Percentiles rank a stretch among this genome's conserved stretches.
Conservation (phyloP, 2,797 vertebrate genomes). For the Mus caroli region DNA sequence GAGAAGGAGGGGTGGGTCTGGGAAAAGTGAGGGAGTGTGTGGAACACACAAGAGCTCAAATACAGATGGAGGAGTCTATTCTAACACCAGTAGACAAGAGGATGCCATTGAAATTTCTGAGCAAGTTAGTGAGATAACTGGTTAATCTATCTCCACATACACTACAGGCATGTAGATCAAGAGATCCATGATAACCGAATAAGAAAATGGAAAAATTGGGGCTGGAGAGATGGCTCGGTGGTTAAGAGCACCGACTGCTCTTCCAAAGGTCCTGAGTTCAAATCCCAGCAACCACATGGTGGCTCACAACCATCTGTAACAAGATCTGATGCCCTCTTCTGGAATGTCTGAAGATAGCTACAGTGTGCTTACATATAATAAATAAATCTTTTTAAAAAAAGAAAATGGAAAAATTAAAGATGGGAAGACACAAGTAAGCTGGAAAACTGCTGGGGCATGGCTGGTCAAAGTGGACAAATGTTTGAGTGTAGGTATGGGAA, state of each 20-base stretch:
- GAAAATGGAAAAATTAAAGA: not conserved
- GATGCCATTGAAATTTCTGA: not conserved
- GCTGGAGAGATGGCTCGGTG: too few relatives aligned
- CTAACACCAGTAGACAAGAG: not conserved
- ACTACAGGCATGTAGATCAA: not conserved
- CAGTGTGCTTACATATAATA: too few relatives aligned
- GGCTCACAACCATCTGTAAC: too few relatives aligned
- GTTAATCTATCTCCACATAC: not conserved
- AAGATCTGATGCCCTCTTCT: too few relatives aligned
- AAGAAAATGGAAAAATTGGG: not conserved
- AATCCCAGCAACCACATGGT: too few relatives aligned
- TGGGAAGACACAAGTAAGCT: not conserved
- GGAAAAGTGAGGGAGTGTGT: not conserved
- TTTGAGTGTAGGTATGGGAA: fast-evolving
- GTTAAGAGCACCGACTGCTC: too few relatives aligned
- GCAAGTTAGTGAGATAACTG: not conserved
- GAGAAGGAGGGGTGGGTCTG: not conserved
- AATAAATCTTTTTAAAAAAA: not conserved
- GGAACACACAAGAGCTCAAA: not conserved
- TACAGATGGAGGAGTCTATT: not conserved
- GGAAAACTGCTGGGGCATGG: not conserved
- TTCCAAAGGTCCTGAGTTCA: too few relatives aligned
- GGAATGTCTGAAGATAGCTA: too few relatives aligned
- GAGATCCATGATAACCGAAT: not conserved
- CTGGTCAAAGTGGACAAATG: not conserved